Base-by-base conservation (phyloP, 2,113 vertebrate genomes). In the Neomonachus schauinslandi region DNA sequence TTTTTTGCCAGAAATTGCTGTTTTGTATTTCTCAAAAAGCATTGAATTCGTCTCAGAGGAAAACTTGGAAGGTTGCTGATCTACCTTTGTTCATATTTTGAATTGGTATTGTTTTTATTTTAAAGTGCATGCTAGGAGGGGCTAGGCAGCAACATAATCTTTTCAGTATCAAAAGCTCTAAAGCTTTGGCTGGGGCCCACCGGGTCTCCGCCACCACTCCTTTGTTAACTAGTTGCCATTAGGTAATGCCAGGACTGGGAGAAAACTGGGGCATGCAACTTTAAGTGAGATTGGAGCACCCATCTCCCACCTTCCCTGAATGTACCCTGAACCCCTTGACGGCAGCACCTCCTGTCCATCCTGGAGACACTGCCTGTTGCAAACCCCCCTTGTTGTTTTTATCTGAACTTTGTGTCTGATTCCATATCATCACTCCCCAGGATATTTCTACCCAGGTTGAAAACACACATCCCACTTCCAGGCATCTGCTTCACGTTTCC, bases 401-500 rank as follows among this genome's bases (percentile, higher is more conserved):
- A 39, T 71, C 53, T 83, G 95, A 89, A 84, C 84, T 94, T 57
- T 59, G 89, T 71, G 67, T 92, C 94, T 65, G 42, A 63, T 83
- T 92, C 94, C 59, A 4, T 74, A 91, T 95, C 96, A 89, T 97
- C 85, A 80, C 84, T 80, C 69, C 26, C 84, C 31, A 33, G 92
- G 92, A 88, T 39, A 72, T 89, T 97, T 96, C 95, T 86, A n/a
- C 76, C 85, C 88, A 31, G 85, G 90, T 24, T 95, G 97, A 82
- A 97, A 96, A 80, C 71, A 93, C 93, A 92, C 81, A 57, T 33
- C 82, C 90, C 18, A 2, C 88, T 96, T 91, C 89, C 95, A 98
- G 94, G 95, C 95, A 96, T 97, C 96, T 98, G 97, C 97, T 96
- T 96, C 91, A 76, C 3, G 89, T 97, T 97, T 98, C 97, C 94